phyloP scores from a whole-genome alignment of 2,113 vertebrate species.

The Nematolebias whitei region DNA sequence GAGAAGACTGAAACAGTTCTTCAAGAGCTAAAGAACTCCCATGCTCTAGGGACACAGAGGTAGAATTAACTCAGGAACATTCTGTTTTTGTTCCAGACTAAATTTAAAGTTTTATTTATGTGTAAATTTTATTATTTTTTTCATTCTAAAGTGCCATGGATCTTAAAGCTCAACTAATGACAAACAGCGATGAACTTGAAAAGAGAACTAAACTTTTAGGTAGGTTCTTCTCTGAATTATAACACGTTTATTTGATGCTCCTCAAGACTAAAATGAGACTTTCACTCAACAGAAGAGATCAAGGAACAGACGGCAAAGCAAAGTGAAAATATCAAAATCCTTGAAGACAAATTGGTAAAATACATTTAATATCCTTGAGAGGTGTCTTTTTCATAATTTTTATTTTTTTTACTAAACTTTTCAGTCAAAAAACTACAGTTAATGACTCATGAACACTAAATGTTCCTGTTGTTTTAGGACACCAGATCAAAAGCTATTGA shows the following conservation, averaged over 20 bases:
- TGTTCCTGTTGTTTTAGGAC: conserved; percentile 57
- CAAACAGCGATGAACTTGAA: conserved; percentile 59
- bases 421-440: background rate
- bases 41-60: conserved; percentile 83
- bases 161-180: conserved; percentile 53
- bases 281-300: conserved; percentile 79
- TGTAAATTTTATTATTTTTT: conserved; percentile 16
- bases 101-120: background rate
- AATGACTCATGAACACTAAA: background rate
- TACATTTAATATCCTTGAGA: background rate
- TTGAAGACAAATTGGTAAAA: conserved; percentile 82
- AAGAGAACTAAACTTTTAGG: conserved; percentile 59
- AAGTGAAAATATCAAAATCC: conserved; percentile 81
- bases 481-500: conserved; percentile 54
- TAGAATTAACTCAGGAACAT: conserved; percentile 52
- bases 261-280: background rate
- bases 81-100: background rate
- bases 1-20: conserved; percentile 73
- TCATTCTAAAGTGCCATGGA: conserved; percentile 60
- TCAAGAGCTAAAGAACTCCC: conserved; percentile 76
- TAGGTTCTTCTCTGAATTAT: conserved; percentile 30
- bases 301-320: conserved; percentile 76
- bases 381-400: background rate
- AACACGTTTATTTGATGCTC: background rate
- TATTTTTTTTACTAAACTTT: background rate